phyloP scores from a whole-genome alignment of 2,797 vertebrate genomes.

The Poeciliopsis gracilis region DNA sequence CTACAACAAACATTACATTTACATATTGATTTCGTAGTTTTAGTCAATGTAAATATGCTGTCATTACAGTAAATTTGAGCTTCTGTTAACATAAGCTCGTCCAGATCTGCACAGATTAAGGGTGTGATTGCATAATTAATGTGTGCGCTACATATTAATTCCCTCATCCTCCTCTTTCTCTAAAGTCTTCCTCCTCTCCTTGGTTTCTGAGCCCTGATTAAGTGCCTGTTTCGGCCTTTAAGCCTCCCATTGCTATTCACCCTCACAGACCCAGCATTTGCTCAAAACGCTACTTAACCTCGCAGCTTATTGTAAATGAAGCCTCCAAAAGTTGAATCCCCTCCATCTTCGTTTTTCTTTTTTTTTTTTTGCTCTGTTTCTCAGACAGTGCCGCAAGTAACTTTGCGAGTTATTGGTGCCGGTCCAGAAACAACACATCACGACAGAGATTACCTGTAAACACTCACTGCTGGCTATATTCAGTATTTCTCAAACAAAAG shows the following conservation, averaged over 20 bases:
- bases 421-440: conserved; percentile 11
- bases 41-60: conserved; percentile 99
- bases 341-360: conserved; percentile 53
- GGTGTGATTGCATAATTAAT: conserved; percentile 96
- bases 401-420: neutral
- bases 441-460: conserved; percentile 9
- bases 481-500: neutral
- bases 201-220: conserved; percentile 83
- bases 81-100: conserved; percentile 99
- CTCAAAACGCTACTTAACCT: conserved; percentile 86
- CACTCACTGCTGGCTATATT: neutral
- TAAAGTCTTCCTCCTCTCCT: conserved; percentile 78
- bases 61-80: conserved; percentile 99
- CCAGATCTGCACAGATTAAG: conserved; percentile 96
- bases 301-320: conserved; percentile 82
- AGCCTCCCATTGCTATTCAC: conserved; percentile 85
- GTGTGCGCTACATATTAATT: conserved; percentile 91
- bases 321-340: conserved; percentile 79
- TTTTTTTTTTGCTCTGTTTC: conserved; percentile 25
- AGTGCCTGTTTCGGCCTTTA: conserved; percentile 80
- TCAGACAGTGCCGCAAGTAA: conserved; percentile 31
- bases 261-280: conserved; percentile 78
- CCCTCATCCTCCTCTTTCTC: conserved; percentile 72
- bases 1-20: conserved; percentile 99
- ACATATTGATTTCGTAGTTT: conserved; percentile 99